Evolutionary conservation across 2,888 invertebrate genomes (phyloP), one percentile per base, ranked within the genome.

Genomic region (Brenthis ino): DNA sequence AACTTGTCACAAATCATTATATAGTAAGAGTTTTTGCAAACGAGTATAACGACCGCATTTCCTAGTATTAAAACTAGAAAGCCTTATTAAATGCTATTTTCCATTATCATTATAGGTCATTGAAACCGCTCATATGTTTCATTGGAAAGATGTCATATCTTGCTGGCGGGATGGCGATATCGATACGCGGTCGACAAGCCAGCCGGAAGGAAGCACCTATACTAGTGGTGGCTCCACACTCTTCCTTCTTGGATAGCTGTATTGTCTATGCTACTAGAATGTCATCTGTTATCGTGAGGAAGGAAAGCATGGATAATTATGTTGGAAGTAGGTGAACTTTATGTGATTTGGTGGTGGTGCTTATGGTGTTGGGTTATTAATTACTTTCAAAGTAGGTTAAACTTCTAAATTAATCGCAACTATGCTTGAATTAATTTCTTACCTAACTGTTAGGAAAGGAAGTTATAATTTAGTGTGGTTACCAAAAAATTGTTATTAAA

Each of bases 181-280:
- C 94, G 58, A 94, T 97, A 68, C 95, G 96, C 74, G 98, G 98
- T 24, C 94, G 94, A 75, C 96, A 96, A 82, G 97, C 96, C 71
- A 93, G 94, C 71, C 93, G 96, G 61, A 86, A 93, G 69, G 97
- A 97, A 84, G 98, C 98, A 6, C 97, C 98, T 16, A 96, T 98
- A 76, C 93, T 98, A 72, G 96, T 97, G 66, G 95, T 96, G 64
- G 97, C 97, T 1, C 98, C 98, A 4, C 98, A 98, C 88, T 97
- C 97, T 68, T 96, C 97, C 6, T 97, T 97, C 93, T 94, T 98
- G 81, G 98, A 98, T 89, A 96, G 96, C 79, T 95, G 97, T 80
- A 95, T 97, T 77, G 96, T 97, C 80, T 96, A 97, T 85, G 95
- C 96, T 76, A 95, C 96, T 68, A 95, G 95, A 83, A 96, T 97